Conservation (phyloP, 1,140 invertebrate genomes). For the Teleopsis dalmanni region DNA sequence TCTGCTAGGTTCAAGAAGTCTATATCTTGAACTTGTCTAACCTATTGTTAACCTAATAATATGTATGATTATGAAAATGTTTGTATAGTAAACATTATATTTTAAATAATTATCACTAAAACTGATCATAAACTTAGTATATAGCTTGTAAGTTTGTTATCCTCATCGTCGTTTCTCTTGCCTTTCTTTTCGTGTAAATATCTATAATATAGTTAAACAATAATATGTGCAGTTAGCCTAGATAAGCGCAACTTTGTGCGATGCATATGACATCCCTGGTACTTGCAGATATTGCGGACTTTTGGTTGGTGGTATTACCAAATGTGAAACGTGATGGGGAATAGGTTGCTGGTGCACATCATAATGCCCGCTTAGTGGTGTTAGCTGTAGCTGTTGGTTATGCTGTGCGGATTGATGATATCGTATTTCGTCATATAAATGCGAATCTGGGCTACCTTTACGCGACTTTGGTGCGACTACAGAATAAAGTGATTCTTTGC, state of each 20-base stretch:
- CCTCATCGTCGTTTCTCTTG: no score
- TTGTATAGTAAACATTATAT: background rate
- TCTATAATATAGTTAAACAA: background rate
- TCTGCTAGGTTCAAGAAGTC: no score
- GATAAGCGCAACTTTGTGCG: conserved; percentile 31
- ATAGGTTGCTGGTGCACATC: conserved; percentile 12
- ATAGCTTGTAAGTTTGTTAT: no score
- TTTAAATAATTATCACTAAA: background rate
- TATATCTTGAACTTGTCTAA: no score
- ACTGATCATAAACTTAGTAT: background rate
- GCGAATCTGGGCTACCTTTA: conserved; percentile 36
- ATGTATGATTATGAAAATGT: no score
- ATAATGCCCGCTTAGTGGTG: no score
- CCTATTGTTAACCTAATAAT: no score
- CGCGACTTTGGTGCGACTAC: conserved; percentile 35
- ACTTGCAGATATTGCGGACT: conserved; percentile 37
- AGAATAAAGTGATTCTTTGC: conserved; percentile 39
- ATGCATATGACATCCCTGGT: conserved; percentile 20
- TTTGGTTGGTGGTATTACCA: conserved; percentile 37
- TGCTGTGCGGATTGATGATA: conserved; percentile 25
- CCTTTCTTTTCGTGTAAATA: background rate
- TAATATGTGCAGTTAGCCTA: conserved; percentile 8
- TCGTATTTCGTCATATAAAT: conserved; percentile 40
- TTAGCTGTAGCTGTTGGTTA: conserved; percentile 19
- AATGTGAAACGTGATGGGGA: conserved; percentile 25